Evolutionary conservation across 2,797 vertebrate species (phyloP).

Genomic region (Sebastes minor): DNA sequence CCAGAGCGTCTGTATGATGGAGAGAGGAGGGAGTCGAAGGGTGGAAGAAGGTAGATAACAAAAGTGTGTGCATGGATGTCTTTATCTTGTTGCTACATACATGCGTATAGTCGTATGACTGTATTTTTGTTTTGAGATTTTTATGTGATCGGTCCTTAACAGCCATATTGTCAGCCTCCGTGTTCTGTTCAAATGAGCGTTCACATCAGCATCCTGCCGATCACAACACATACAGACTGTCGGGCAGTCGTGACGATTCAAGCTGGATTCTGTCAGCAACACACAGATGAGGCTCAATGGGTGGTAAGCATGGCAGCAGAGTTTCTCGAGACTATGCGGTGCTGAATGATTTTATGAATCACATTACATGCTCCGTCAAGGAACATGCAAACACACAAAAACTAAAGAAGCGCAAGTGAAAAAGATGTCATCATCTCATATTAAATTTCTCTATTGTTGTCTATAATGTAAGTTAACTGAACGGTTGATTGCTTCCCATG

Average conservation of each 20-base stretch:
- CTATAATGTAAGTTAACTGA: not conserved
- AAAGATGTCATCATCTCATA: not conserved
- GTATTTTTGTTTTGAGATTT: not conserved
- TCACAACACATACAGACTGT: not conserved
- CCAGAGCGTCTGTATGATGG: slow-evolving; percentile 37
- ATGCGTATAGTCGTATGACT: not conserved
- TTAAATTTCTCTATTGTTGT: not conserved
- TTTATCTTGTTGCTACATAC: not conserved
- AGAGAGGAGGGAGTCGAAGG: slow-evolving; percentile 2
- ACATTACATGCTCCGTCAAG: not conserved
- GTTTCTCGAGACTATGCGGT: no score
- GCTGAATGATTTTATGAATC: no score
- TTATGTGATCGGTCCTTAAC: not conserved
- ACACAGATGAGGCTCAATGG: slow-evolving; percentile 18
- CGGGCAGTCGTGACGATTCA: not conserved
- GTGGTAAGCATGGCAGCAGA: slow-evolving; percentile 14
- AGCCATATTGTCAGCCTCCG: not conserved
- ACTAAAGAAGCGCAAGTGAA: no score
- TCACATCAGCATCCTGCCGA: slow-evolving; percentile 25
- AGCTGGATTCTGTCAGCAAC: not conserved
- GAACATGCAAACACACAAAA: not conserved
- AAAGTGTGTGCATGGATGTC: not conserved
- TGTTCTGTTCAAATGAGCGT: slow-evolving; percentile 28
- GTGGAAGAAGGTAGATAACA: slow-evolving; percentile 13
- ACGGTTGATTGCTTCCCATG: no score